Evolutionary conservation across 2,888 invertebrate species (phyloP).

Genomic region (Anticlea derivata): DNA sequence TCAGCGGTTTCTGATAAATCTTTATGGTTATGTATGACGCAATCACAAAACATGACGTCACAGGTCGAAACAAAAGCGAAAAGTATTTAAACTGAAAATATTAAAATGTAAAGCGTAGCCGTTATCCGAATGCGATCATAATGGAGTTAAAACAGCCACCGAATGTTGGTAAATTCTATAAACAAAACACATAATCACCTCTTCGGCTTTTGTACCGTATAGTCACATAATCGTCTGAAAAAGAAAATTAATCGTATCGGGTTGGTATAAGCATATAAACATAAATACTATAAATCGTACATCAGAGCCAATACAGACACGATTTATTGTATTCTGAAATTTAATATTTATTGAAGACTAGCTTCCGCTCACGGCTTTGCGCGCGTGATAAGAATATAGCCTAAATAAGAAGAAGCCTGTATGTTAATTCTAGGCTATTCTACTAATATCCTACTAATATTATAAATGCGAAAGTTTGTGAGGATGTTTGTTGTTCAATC

Average conservation of each 20-base stretch:
- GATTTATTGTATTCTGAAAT: too few relatives aligned
- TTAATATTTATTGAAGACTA: too few relatives aligned
- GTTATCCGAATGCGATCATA: conserved; percentile 40
- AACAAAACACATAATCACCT: conserved; percentile 86
- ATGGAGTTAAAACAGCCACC: conserved; percentile 58
- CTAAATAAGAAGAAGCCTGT: too few relatives aligned
- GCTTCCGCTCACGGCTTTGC: too few relatives aligned
- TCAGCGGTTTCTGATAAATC: not conserved
- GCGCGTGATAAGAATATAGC: too few relatives aligned
- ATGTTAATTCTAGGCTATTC: too few relatives aligned
- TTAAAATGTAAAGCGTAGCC: conserved; percentile 34
- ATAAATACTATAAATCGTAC: conserved; percentile 12
- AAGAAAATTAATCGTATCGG: conserved; percentile 69
- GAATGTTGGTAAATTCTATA: conserved; percentile 54
- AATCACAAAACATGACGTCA: conserved; percentile 27
- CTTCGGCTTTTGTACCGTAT: conserved; percentile 95
- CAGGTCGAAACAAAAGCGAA: conserved; percentile 23
- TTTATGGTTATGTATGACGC: conserved; percentile 12
- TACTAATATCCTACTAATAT: too few relatives aligned
- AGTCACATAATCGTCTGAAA: conserved; percentile 96
- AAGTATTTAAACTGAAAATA: conserved; percentile 36
- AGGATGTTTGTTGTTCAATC: too few relatives aligned
- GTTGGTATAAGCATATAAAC: conserved; percentile 35
- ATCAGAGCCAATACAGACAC: not conserved
- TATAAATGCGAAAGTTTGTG: too few relatives aligned